A percentile compares a stretch with the other conserved stretches of the same genome.
phyloP scores from a whole-genome alignment of 2,113 vertebrate species.

The Oplegnathus fasciatus region DNA sequence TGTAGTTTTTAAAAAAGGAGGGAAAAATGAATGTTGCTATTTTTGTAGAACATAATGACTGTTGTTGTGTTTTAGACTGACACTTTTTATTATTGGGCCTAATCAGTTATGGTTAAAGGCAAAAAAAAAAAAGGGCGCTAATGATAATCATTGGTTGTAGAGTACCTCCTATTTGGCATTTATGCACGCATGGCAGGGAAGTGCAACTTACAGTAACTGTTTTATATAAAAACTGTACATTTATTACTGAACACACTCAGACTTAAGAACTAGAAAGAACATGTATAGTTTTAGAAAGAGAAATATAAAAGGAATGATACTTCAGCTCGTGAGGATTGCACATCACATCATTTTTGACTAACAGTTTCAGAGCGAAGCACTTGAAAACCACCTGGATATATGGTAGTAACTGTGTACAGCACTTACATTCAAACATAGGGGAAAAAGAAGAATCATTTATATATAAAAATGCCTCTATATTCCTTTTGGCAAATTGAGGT shows the following conservation, averaged over 20 bases:
- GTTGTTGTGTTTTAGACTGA: slow-evolving; percentile 68
- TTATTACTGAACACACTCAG: slow-evolving; percentile 63
- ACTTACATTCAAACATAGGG: slow-evolving; percentile 46
- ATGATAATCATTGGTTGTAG: slow-evolving; percentile 77
- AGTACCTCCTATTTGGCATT: slow-evolving; percentile 73
- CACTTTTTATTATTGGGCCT: slow-evolving; percentile 63
- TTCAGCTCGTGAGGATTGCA: slow-evolving; percentile 53
- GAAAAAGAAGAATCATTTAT: slow-evolving; percentile 25
- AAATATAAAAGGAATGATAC: slow-evolving; percentile 36
- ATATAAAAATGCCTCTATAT: slow-evolving; percentile 21
- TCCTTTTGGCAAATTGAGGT: slow-evolving; percentile 59
- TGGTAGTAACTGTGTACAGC: slow-evolving; percentile 54
- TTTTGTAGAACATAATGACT: slow-evolving; percentile 82
- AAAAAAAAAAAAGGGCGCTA: slow-evolving; percentile 62
- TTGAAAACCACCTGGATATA: slow-evolving; percentile 57
- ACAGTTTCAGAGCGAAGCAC: slow-evolving; percentile 48
- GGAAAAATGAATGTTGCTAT: slow-evolving; percentile 77
- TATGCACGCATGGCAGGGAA: slow-evolving; percentile 70
- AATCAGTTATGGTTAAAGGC: slow-evolving; percentile 47
- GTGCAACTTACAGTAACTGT: slow-evolving; percentile 71
- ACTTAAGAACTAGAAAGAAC: slow-evolving; percentile 54
- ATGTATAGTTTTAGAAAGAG: slow-evolving; percentile 71
- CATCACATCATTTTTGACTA: slow-evolving; percentile 36
- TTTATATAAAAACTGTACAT: slow-evolving; percentile 75
- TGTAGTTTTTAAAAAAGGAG: slow-evolving; percentile 70